phyloP scores from a whole-genome alignment of 1,140 invertebrate genomes.

The Linepithema humile region DNA sequence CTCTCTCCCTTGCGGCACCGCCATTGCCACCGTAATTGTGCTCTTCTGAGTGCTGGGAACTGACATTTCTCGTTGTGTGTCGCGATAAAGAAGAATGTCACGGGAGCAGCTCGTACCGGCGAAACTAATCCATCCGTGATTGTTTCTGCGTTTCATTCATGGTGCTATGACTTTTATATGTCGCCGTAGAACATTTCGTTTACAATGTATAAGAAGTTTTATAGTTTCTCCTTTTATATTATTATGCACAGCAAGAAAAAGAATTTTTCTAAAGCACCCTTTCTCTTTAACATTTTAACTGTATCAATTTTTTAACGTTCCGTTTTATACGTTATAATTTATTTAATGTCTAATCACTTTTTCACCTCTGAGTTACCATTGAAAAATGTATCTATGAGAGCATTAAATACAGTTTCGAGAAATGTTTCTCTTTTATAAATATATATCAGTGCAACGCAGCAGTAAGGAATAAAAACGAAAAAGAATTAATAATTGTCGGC shows the following conservation, averaged over 20 bases:
- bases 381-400: background rate
- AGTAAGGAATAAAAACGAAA: background rate
- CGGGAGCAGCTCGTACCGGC: background rate
- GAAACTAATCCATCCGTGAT: background rate
- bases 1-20: background rate
- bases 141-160: constrained; percentile 1
- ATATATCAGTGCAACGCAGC: background rate
- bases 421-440: background rate
- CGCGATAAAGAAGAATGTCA: constrained; percentile 35
- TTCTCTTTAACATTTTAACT: background rate
- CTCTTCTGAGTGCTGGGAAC: constrained; percentile 9
- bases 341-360: background rate
- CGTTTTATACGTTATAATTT: background rate
- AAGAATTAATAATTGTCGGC: background rate
- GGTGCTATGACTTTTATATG: background rate
- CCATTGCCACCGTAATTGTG: background rate
- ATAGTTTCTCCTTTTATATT: background rate
- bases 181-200: background rate
- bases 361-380: background rate
- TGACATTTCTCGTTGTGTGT: constrained; percentile 46
- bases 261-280: background rate
- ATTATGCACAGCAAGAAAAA: background rate
- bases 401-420: background rate
- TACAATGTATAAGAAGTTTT: background rate
- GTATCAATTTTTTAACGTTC: background rate